These are phyloP conservation scores for Parazoanthus swiftii DNA, from an alignment of 92 coral and sea anemone species.

Conservation along the genomic window DNA sequence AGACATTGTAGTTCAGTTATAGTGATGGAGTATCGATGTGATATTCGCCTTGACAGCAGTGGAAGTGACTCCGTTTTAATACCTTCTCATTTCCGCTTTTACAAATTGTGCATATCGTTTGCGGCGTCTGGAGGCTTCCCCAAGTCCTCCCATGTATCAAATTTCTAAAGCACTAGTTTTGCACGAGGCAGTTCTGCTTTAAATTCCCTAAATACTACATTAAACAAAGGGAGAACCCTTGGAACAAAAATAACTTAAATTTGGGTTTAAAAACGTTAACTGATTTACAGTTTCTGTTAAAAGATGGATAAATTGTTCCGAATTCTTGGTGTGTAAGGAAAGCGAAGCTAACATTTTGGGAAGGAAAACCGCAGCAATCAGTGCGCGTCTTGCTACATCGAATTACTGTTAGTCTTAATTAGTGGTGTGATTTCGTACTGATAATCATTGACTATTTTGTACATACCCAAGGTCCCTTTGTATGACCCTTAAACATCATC, in stretches of 20 bases:
- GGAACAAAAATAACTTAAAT: neutral
- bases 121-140: no score
- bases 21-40: no score
- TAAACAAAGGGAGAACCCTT: neutral
- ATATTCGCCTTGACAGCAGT: no score
- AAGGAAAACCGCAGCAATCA: neutral
- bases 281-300: constrained; percentile 3
- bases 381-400: neutral
- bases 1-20: neutral
- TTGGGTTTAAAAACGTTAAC: neutral
- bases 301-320: neutral
- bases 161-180: no score
- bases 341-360: neutral
- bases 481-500: neutral
- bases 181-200: no score
- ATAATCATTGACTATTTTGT: neutral
- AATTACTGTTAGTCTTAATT: neutral
- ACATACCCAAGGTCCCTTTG: neutral
- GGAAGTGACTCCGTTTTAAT: no score
- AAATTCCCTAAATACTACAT: no score
- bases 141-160: no score
- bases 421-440: neutral
- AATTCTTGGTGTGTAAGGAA: neutral
- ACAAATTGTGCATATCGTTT: no score
- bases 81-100: no score